Conservation (phyloP, 2,888 invertebrate genomes). For the Proisotoma minuta region DNA sequence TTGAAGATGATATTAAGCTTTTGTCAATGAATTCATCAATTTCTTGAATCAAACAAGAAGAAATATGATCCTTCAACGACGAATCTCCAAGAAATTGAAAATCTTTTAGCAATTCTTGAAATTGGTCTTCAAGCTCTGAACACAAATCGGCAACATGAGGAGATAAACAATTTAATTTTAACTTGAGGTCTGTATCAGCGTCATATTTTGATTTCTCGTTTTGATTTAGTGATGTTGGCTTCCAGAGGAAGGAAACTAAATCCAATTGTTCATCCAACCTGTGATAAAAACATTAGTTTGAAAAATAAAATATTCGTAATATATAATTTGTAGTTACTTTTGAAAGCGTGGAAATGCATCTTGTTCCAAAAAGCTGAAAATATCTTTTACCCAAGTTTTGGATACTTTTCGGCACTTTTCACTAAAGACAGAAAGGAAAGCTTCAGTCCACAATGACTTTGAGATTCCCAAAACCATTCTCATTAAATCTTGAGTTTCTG, state of each 20-base stretch:
- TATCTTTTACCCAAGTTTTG: conserved; percentile 7
- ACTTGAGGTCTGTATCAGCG: conserved; percentile 30
- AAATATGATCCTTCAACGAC: conserved; percentile 38
- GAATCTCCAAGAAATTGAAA: conserved; percentile 36
- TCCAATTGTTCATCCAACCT: conserved; percentile 42
- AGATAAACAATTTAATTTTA: conserved; percentile 42
- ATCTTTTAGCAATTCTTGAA: conserved; percentile 31
- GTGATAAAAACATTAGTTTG: background rate
- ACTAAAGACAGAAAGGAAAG: conserved; percentile 38
- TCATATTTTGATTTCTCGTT: background rate
- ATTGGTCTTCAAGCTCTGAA: conserved; percentile 31
- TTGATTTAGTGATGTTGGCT: conserved; percentile 19
- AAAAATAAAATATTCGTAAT: background rate
- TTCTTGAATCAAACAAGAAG: conserved; percentile 20
- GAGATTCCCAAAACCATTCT: conserved; percentile 42
- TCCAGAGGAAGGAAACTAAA: conserved; percentile 41
- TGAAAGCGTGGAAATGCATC: conserved; percentile 35
- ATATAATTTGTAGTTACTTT: conserved; percentile 25
- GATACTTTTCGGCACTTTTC: conserved; percentile 35
- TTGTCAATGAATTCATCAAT: conserved; percentile 27
- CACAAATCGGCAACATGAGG: conserved; percentile 39
- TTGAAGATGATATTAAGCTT: background rate
- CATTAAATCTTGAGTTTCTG: conserved; percentile 38
- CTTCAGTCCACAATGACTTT: conserved; percentile 41
- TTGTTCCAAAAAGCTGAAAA: conserved; percentile 28